These are phyloP conservation scores for Fistularia commersonii DNA, from an alignment of 2,797 vertebrate genomes.

Conservation along the genomic window DNA sequence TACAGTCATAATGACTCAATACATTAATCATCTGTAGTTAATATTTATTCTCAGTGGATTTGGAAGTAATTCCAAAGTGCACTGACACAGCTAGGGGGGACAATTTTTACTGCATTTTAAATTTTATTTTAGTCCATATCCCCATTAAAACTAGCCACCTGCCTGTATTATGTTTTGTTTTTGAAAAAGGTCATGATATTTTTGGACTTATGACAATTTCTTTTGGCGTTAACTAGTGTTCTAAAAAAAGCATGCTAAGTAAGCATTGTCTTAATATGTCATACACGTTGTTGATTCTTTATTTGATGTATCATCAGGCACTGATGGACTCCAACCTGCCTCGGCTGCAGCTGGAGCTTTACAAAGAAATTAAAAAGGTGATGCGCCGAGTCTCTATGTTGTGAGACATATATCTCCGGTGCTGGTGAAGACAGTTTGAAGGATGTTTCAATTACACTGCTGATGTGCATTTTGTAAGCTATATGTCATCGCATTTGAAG, in stretches of 20 bases:
- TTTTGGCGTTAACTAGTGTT: neutral
- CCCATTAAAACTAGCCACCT: neutral
- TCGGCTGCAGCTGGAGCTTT: slow-evolving; percentile 92
- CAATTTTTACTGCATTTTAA: too few species aligned
- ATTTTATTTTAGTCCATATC: too few species aligned
- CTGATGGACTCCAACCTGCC: slow-evolving; percentile 97
- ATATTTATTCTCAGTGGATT: too few species aligned
- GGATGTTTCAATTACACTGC: neutral
- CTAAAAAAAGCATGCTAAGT: neutral
- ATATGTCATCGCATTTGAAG: neutral
- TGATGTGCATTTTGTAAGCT: neutral
- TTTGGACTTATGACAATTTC: neutral
- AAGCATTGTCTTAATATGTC: neutral
- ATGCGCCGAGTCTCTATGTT: neutral
- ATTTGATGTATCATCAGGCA: slow-evolving; percentile 71
- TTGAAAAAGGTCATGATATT: too few species aligned
- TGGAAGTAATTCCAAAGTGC: too few species aligned
- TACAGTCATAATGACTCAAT: too few species aligned
- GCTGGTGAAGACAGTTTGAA: neutral
- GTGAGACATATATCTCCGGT: neutral
- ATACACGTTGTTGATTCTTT: neutral
- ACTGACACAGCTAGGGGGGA: too few species aligned
- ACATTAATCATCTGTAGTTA: too few species aligned
- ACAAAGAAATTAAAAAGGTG: slow-evolving; percentile 99
- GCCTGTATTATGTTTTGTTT: too few species aligned